Percentiles rank a stretch among this genome's conserved stretches.
phyloP scores from a whole-genome alignment of 1,140 invertebrate species.

The Muscidifurax raptorellus region DNA sequence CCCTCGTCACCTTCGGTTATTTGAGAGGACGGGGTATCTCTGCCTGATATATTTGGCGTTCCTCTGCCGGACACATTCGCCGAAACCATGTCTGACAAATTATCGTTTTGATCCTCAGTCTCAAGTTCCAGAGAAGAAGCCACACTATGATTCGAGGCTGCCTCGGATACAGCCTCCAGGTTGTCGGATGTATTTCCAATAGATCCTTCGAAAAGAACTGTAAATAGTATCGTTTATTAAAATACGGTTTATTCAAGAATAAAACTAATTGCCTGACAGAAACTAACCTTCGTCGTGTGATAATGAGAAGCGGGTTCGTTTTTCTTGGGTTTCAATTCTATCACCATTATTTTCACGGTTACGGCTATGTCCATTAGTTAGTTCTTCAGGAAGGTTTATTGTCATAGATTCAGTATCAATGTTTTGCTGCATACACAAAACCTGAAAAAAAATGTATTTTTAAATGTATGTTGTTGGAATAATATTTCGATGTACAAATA shows the following conservation, averaged over 20 bases:
- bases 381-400: constrained; percentile 66
- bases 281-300: constrained; percentile 88
- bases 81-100: constrained; percentile 95
- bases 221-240: constrained; percentile 8
- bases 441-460: constrained; percentile 58
- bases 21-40: constrained; percentile 96
- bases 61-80: constrained; percentile 92
- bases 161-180: constrained; percentile 95
- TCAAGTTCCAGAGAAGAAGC: constrained; percentile 92
- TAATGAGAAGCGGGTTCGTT: constrained; percentile 85
- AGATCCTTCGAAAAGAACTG: constrained; percentile 78
- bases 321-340: constrained; percentile 76
- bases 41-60: constrained; percentile 93
- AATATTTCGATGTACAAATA: not conserved
- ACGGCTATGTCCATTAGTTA: constrained; percentile 65
- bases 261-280: not conserved
- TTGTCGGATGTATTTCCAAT: constrained; percentile 94
- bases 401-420: constrained; percentile 62
- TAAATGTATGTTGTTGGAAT: not conserved
- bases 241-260: not conserved
- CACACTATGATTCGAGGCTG: constrained; percentile 95
- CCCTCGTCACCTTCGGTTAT: constrained; percentile 87
- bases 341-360: constrained; percentile 63
- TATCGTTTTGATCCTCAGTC: constrained; percentile 93
- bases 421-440: constrained; percentile 71